Percentiles rank a stretch among this genome's conserved stretches.
Conservation (phyloP, 2,113 vertebrate genomes). For the Pituophis catenifer region DNA sequence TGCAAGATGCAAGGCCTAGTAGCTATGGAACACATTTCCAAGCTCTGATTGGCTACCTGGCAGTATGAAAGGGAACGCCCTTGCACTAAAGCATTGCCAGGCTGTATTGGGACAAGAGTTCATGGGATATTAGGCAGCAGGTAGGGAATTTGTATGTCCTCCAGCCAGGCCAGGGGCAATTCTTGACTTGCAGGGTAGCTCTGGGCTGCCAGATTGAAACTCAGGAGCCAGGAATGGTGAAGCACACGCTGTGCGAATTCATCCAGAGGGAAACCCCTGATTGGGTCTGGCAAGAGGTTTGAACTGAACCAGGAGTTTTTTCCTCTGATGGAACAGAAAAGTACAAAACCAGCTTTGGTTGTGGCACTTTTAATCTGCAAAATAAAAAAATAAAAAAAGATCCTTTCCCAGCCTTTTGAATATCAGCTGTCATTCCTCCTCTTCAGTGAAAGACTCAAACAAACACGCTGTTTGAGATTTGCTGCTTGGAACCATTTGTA, state of each 20-base stretch:
- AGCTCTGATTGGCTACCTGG: not conserved
- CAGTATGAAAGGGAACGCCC: no score
- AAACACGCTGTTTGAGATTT: not conserved
- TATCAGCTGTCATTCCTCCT: not conserved
- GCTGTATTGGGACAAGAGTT: not conserved
- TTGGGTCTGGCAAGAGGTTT: not conserved
- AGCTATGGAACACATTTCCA: not conserved
- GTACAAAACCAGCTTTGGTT: not conserved
- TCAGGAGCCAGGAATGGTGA: not conserved
- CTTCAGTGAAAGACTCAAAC: not conserved
- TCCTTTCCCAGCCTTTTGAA: no score
- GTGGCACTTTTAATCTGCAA: no score
- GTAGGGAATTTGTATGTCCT: not conserved
- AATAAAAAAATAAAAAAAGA: no score
- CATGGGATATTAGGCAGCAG: not conserved
- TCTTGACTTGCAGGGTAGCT: not conserved
- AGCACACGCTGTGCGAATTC: not conserved
- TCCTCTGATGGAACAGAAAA: not conserved
- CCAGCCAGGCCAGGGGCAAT: not conserved
- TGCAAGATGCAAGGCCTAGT: not conserved
- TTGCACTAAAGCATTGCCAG: not conserved
- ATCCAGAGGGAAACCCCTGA: not conserved
- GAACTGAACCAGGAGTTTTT: not conserved
- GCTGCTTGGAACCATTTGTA: not conserved
- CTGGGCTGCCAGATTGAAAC: not conserved